Base-by-base conservation (phyloP, 2,797 vertebrate species). In the Dromococcyx pavoninus region DNA sequence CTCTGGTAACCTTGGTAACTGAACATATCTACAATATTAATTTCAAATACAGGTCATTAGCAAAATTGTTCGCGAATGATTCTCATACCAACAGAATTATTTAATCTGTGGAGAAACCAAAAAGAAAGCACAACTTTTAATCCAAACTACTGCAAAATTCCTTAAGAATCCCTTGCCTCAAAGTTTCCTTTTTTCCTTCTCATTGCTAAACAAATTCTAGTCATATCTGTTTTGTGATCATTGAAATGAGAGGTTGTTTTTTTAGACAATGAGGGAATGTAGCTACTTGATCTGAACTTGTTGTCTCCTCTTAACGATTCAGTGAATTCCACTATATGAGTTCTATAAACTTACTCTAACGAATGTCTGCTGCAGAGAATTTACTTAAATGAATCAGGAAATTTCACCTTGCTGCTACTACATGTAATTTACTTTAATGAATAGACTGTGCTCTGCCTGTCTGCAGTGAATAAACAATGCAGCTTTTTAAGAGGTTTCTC, bases 321-420 rank as follows among this genome's bases (percentile, higher is more conserved):
- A 23, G n/a, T 89, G 73, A 76, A 78, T 97, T 76, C 39, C 70
- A 73, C 53, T 60, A 56, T 81, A 88, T 54, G 51, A 91, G 14
- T 24, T 88, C 72, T 86, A 30, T 60, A 77, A 74, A 65, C 22
- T 51, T 83, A 85, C 54, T 89, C 17, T 79, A 90, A 93, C 75
- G 19, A 93, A 65, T 50, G 56, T 64, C 19, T 78, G 8, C 48
- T 90, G 44, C 46, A 82, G 46, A 70, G 62, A 89, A 88, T 74
- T 84, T 61, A 56, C 48, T 77, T 81, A 82, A 93, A 93, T 84
- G 43, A 96, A 80, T 91, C 64, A 82, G 67, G 80, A 89, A 86
- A 84, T 62, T 61, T 92, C 79, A 83, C 22, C 27, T 76, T 72
- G 37, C 65, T 80, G 57, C 39, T 64, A 77, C 66, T 75, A 77